A percentile compares a stretch with the other conserved stretches of the same genome.
Conservation (phyloP, 2,113 vertebrate genomes). For the Protobothrops flavoviridis region DNA sequence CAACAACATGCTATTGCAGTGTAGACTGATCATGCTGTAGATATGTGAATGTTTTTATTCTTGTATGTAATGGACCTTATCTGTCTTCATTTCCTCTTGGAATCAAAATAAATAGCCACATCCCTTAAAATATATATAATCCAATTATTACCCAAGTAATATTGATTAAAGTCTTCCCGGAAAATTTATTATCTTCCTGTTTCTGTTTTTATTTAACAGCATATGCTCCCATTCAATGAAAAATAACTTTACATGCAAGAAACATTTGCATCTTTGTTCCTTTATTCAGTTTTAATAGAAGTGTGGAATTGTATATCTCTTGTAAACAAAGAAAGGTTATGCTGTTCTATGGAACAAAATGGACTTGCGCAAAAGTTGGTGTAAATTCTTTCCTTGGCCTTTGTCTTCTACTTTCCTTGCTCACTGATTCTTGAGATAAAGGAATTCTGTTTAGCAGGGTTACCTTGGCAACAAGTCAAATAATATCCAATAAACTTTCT, state of each 20-base stretch:
- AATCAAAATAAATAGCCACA: neutral
- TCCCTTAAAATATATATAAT: slow-evolving; percentile 6
- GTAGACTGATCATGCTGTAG: slow-evolving; percentile 28
- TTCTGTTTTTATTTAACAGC: neutral
- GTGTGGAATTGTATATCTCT: slow-evolving; percentile 37
- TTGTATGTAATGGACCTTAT: neutral
- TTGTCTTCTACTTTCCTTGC: slow-evolving; percentile 2
- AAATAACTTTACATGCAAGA: slow-evolving; percentile 37
- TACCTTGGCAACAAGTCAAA: slow-evolving; percentile 58
- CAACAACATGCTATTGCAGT: slow-evolving; percentile 23
- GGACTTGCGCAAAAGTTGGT: slow-evolving; percentile 42
- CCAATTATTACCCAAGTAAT: neutral
- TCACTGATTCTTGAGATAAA: slow-evolving; percentile 58
- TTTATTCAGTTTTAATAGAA: slow-evolving; percentile 32
- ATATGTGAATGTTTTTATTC: neutral
- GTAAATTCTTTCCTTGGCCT: slow-evolving; percentile 44
- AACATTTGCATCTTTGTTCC: neutral
- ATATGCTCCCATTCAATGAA: neutral
- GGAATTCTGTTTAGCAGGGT: slow-evolving; percentile 58
- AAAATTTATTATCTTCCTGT: neutral
- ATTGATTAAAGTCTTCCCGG: neutral
- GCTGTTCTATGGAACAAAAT: slow-evolving; percentile 36
- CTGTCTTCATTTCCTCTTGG: neutral
- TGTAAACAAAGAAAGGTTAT: slow-evolving; percentile 37
- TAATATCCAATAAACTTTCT: slow-evolving; percentile 50